These are phyloP conservation scores for Theristicus caerulescens DNA, from an alignment of 2,113 vertebrate species.

Conservation along the genomic window DNA sequence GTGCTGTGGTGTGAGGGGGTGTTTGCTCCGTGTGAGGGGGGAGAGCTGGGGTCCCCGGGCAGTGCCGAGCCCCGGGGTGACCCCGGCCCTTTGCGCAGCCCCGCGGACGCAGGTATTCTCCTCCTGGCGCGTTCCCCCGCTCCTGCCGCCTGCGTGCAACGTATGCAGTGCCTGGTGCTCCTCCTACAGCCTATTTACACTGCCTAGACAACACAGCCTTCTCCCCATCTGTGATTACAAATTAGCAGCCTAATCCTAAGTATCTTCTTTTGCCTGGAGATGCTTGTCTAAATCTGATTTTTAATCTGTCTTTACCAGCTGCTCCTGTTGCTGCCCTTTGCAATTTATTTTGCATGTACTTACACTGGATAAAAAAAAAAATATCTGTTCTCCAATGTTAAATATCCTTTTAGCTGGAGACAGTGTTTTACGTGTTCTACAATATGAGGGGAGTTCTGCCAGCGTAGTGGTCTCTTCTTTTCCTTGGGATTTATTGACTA, in stretches of 20 bases:
- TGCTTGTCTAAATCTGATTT: conserved; percentile 16
- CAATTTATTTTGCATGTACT: not conserved
- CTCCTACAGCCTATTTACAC: not conserved
- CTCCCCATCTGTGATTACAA: not conserved
- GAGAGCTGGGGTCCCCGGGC: not conserved
- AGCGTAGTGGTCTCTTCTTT: not conserved
- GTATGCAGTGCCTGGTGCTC: not conserved
- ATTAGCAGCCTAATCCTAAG: conserved; percentile 30
- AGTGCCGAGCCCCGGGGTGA: not conserved
- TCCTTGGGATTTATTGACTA: conserved; percentile 20
- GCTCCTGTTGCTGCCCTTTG: conserved; percentile 28
- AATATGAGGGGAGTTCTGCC: not conserved
- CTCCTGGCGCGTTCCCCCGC: not conserved
- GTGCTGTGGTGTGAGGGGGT: not conserved
- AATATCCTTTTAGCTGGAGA: not conserved
- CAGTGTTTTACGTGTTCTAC: not conserved
- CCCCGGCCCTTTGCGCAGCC: not conserved
- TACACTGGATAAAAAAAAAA: not conserved
- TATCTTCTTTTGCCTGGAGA: not conserved
- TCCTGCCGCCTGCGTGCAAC: not conserved
- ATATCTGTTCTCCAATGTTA: not conserved
- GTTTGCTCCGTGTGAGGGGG: rapidly evolving
- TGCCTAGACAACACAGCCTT: not conserved
- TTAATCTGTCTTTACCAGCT: conserved; percentile 48
- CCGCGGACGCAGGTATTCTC: rapidly evolving